phyloP scores from a whole-genome alignment of 2,113 vertebrate species.

The Agelaius phoeniceus region DNA sequence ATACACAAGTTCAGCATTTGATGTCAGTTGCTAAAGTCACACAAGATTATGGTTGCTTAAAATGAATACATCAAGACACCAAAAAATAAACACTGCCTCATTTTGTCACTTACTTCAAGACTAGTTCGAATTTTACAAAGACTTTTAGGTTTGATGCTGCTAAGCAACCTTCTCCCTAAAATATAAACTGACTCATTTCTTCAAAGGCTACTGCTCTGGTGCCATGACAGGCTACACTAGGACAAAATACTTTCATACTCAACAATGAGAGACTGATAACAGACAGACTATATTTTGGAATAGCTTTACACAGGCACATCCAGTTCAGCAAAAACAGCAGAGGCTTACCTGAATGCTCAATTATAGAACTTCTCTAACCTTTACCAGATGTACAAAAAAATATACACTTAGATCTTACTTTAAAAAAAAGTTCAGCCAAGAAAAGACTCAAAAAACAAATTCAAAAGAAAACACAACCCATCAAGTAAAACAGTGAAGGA shows the following conservation, averaged over 20 bases:
- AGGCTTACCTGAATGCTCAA: slow-evolving; percentile 35
- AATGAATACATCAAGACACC: background rate
- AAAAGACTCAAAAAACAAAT: slow-evolving; percentile 33
- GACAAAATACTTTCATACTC: background rate
- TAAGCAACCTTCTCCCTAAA: background rate
- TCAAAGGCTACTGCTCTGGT: background rate
- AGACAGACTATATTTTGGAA: background rate
- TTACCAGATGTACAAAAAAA: background rate
- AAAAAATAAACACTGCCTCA: background rate
- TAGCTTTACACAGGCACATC: background rate
- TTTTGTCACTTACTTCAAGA: background rate
- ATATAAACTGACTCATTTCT: background rate
- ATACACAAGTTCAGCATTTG: background rate
- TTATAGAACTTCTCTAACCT: background rate
- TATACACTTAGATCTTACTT: background rate
- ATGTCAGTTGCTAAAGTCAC: background rate
- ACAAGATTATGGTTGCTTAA: background rate
- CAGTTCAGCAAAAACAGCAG: background rate
- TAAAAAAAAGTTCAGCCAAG: background rate
- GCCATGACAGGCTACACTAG: background rate
- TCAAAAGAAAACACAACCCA: slow-evolving; percentile 59
- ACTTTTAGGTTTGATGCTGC: background rate
- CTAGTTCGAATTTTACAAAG: background rate
- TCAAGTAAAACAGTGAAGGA: slow-evolving; percentile 77
- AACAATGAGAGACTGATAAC: background rate